These are phyloP conservation scores for Neodiprion virginianus DNA, from an alignment of 1,140 invertebrate genomes.

Conservation along the genomic window DNA sequence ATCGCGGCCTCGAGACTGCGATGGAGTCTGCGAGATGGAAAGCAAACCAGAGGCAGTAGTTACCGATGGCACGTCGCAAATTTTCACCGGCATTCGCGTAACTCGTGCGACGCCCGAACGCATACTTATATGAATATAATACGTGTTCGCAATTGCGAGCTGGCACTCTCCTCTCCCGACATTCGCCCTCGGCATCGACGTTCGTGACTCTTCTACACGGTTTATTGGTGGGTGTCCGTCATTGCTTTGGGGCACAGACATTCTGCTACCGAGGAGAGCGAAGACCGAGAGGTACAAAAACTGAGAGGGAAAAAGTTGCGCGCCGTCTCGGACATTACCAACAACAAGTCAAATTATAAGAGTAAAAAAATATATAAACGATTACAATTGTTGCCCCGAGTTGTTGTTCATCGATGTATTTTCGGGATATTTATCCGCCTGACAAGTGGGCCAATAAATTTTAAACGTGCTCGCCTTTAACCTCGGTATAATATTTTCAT, in stretches of 20 bases:
- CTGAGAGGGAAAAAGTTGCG: too few species aligned
- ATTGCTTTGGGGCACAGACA: conserved; percentile 3
- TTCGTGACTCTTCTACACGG: neutral
- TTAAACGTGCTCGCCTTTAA: too few species aligned
- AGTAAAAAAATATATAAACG: neutral
- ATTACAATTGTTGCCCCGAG: too few species aligned
- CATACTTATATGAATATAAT: neutral
- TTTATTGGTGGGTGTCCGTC: neutral
- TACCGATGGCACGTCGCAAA: neutral
- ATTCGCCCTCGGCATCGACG: neutral
- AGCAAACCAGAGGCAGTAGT: neutral
- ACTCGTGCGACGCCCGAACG: neutral
- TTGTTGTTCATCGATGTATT: too few species aligned
- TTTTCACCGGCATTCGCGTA: conserved; percentile 1
- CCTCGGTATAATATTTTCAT: too few species aligned
- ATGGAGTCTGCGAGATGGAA: too few species aligned
- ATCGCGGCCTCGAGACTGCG: too few species aligned
- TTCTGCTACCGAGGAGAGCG: too few species aligned
- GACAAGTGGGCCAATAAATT: too few species aligned
- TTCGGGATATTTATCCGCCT: too few species aligned
- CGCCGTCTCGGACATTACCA: too few species aligned
- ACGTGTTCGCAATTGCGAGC: neutral
- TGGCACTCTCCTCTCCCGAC: neutral
- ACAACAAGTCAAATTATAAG: neutral
- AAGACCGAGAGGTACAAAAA: too few species aligned